phyloP scores from a whole-genome alignment of 2,113 vertebrate species.

The Notechis scutatus region DNA sequence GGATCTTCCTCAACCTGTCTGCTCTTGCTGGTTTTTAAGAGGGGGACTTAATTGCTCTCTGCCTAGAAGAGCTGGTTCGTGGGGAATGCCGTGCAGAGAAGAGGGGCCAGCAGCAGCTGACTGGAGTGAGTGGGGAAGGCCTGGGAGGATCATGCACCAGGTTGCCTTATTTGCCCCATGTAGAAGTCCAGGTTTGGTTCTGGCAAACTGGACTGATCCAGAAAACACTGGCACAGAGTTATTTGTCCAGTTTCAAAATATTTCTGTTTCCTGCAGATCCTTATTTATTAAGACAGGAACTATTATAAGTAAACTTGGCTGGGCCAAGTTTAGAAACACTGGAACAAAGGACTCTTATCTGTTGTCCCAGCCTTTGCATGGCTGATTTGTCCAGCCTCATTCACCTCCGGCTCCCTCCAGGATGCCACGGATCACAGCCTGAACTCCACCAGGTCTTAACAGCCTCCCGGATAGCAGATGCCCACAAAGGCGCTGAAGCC shows the following conservation, averaged over 20 bases:
- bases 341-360: neutral
- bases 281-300: neutral
- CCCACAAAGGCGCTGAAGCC: slow-evolving; percentile 88
- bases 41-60: neutral
- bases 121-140: neutral
- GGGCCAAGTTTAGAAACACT: neutral
- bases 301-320: neutral
- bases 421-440: slow-evolving; percentile 85
- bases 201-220: neutral
- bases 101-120: neutral
- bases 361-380: neutral
- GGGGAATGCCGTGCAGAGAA: neutral
- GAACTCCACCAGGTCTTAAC: slow-evolving; percentile 82
- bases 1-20: neutral
- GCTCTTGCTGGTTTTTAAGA: neutral
- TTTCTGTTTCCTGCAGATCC: neutral
- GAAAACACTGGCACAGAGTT: neutral
- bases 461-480: slow-evolving; percentile 88
- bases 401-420: slow-evolving; percentile 84
- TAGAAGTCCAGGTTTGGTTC: neutral
- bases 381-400: slow-evolving; percentile 7
- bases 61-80: neutral
- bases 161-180: neutral
- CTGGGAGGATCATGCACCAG: neutral
- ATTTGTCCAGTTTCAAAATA: neutral